Base-by-base conservation (phyloP, 2,888 invertebrate genomes). In the Ditula angustiorana region DNA sequence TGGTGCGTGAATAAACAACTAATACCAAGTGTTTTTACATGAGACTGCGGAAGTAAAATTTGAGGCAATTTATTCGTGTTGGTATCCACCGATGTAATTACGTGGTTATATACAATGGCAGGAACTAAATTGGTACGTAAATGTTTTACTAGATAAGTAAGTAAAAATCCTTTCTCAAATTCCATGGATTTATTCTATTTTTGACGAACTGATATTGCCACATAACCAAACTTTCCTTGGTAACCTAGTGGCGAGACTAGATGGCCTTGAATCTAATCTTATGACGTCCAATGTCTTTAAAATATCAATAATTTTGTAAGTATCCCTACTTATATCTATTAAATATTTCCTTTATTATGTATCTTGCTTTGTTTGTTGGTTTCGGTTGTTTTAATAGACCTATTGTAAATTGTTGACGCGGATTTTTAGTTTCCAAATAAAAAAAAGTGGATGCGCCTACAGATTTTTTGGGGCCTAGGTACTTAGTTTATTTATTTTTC, bases 231-330 rank as follows among this genome's bases (percentile, higher is more conserved):
- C 89, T 87, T 90, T 87, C 80, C 77, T 83, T 79, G 77, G 75
- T 78, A 70, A 68, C 69, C 70, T 73, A 73, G 77, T 77, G 28
- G 47, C 67, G 28, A 82, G 81, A 83, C 86, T 78, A 87, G 87
- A 86, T 88, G 91, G 86, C 92, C 92, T 92, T 92, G 92, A 90
- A 82, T 90, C 88, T 91, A 92, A 91, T 92, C 88, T 90, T 86
- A 89, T 88, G 84, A 85, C 86, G 83, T 87, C 67, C 88, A 91
- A 89, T 90, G 90, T 88, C 89, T 78, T 83, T 83, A 81, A 83
- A 85, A 87, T 82, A 82, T 79, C 50, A 2, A 13, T 41, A 19
- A 13, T 37, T 41, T 41, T 41, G 19, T 37, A 1, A 37, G 16
- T 16, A 37, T n/a, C n/a, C n/a, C 7, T 13, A 37, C 5, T 5